phyloP scores from a whole-genome alignment of 2,888 invertebrate species.

The Crioceris asparagi region DNA sequence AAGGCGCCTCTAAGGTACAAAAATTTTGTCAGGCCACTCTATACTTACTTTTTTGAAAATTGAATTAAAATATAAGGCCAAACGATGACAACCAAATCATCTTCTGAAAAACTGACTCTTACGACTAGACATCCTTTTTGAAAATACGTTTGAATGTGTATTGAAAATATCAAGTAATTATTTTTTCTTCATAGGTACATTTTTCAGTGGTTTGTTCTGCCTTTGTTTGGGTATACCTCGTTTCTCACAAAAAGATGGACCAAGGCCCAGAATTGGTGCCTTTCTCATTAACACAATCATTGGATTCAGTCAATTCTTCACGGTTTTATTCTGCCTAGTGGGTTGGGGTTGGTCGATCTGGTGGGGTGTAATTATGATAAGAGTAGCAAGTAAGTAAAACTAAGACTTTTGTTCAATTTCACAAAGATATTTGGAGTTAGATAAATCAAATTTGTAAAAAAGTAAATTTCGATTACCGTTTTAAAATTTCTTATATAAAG shows the following conservation, averaged over 20 bases:
- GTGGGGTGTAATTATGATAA: conserved; percentile 92
- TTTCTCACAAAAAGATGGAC: conserved; percentile 70
- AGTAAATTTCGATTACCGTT: neutral
- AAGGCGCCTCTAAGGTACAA: no score
- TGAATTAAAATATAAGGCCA: no score
- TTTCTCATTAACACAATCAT: conserved; percentile 78
- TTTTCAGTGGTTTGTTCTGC: conserved; percentile 80
- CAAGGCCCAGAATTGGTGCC: conserved; percentile 65
- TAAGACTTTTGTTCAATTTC: no score
- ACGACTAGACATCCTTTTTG: no score
- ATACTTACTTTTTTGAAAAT: no score
- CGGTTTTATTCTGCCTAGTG: conserved; percentile 86
- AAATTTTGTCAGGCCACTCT: no score
- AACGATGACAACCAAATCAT: no score
- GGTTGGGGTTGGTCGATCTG: conserved; percentile 98
- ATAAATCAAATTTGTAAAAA: neutral
- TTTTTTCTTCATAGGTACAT: conserved; percentile 61
- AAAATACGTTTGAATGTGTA: no score
- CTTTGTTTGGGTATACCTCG: conserved; percentile 82
- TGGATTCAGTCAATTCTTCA: conserved; percentile 82
- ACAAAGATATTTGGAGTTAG: neutral
- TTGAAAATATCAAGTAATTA: conserved; percentile 2
- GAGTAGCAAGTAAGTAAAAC: conserved; percentile 68
- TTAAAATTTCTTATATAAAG: conserved; percentile 24
- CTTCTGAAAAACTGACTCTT: no score